Evolutionary conservation across 2,113 vertebrate species (phyloP), one percentile per base, ranked within the genome.

Genomic region (Paraplagusia blochii): DNA sequence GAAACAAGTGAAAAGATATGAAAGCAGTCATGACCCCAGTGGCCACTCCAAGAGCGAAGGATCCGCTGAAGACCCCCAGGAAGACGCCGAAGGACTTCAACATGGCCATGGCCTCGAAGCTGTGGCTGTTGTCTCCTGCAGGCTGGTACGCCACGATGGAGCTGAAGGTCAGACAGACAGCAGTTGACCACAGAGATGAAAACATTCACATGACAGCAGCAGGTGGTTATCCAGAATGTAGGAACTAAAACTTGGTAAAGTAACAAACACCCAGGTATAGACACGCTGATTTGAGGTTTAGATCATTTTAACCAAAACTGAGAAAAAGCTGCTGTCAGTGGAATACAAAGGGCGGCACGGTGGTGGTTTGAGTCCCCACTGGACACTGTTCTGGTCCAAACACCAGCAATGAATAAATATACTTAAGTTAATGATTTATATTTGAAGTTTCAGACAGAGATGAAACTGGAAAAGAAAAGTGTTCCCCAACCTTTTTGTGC

Each of bases 101-200:
- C 94, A 98, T 89, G 0, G 97, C 97, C 52, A 91, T 92, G 71
- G 92, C 93, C 58, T 99, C 95, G 50, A 99, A 98, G 1, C 93
- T 95, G 89, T 98, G 94, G 77, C 91, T 95, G 87, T 96, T 97
- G 87, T 95, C 94, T 4, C 95, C 95, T 0, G 92, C 87, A 0
- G 97, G 96, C 86, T 96, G 96, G 79, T 99, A 99, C 0, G 95
- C 94, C 61, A 93, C 92, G 2, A 98, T 97, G 1, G 97, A 99
- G 40, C 97, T 99, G 81, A 1, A 77, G 50, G 45, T 39, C 42
- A 63, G 6, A 53, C 0, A 36, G 10, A 67, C 16, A 53, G 22
- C 16, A 45, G 50, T 4, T 16, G 8, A 36, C 8, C n/a, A 13
- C 34, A 15, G 33, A 1, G 10, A 29, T 2, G 17, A 36, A 67